Percentiles rank a stretch among this genome's conserved stretches.
Conservation (phyloP, 2,888 invertebrate genomes). For the Syrphus vitripennis region DNA sequence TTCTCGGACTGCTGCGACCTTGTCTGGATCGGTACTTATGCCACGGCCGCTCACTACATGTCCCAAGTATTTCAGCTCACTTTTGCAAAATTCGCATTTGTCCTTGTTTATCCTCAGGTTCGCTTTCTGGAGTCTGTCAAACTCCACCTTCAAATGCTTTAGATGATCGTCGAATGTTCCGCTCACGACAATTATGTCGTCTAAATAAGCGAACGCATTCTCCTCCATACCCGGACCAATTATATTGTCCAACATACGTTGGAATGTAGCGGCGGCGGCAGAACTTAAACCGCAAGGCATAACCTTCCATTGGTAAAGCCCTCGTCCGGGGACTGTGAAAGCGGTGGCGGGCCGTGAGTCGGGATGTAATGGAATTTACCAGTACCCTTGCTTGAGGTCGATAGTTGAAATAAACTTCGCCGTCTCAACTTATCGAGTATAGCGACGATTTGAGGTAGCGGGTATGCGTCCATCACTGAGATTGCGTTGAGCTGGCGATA, state of each 20-base stretch:
- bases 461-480: neutral
- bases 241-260: no score
- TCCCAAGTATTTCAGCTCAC: neutral
- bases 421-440: neutral
- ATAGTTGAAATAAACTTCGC: neutral
- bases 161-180: no score
- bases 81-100: neutral
- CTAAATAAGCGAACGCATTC: no score
- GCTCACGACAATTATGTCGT: no score
- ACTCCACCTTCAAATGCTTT: neutral
- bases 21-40: neutral
- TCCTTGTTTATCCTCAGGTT: neutral
- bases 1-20: neutral
- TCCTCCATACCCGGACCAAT: no score
- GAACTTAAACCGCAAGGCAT: slow-evolving; percentile 9
- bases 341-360: neutral
- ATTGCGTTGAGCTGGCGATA: neutral
- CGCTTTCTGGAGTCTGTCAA: neutral
- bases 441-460: neutral
- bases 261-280: neutral
- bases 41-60: neutral
- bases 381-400: no score
- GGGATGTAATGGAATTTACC: neutral
- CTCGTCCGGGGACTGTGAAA: neutral
- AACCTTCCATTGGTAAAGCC: slow-evolving; percentile 5